Evolutionary conservation across 2,888 invertebrate genomes (phyloP).

Genomic region (Diplazon laetatorius): DNA sequence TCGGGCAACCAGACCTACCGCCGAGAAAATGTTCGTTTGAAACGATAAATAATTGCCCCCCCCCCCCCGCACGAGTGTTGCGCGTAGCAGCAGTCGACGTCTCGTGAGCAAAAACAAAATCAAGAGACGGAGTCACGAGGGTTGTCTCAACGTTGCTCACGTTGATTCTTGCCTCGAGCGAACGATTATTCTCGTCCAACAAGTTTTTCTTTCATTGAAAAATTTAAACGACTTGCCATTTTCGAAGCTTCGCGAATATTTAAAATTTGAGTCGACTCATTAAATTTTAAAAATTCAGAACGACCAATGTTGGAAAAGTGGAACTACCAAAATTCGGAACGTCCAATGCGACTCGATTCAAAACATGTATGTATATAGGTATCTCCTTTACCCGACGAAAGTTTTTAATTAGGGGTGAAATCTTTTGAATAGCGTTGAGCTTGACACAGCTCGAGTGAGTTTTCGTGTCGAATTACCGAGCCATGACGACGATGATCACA

Average conservation of each 20-base stretch:
- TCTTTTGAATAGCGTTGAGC: no score
- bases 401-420: no score
- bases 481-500: neutral
- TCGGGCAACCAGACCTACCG: no score
- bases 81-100: no score
- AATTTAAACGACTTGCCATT: slow-evolving; percentile 17
- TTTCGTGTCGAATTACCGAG: slow-evolving; percentile 42
- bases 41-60: slow-evolving; percentile 2
- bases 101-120: neutral
- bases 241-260: neutral
- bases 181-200: slow-evolving; percentile 19
- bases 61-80: slow-evolving; percentile 6
- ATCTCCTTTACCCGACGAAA: no score
- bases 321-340: no score
- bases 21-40: neutral
- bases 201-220: slow-evolving; percentile 41
- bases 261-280: no score
- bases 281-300: no score
- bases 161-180: neutral
- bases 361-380: no score
- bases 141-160: neutral
- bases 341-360: no score
- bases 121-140: neutral
- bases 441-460: slow-evolving; percentile 6
- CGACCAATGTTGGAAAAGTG: no score